Conservation (phyloP, 2,888 invertebrate species). For the Meteorus colon region DNA sequence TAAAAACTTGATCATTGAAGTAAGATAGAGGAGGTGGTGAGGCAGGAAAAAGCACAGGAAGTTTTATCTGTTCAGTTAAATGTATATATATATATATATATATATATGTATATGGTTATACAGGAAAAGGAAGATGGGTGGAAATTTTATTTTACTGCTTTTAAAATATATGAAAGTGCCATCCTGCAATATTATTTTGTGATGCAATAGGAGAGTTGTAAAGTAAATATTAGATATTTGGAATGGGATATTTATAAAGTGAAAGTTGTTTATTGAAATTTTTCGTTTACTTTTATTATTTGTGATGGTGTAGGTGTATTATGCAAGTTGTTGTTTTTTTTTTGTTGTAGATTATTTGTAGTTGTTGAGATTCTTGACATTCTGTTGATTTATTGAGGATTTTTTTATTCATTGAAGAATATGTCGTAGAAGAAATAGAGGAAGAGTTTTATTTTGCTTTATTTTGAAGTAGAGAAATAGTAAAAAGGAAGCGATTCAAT, state of each 20-base stretch:
- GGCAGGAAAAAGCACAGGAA: slow-evolving; percentile 22
- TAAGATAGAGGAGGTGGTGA: not conserved
- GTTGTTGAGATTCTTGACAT: no score
- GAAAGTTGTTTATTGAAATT: slow-evolving; percentile 31
- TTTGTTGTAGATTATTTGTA: not conserved
- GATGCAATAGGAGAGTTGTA: slow-evolving; percentile 1
- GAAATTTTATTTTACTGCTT: not conserved
- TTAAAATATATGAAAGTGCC: not conserved
- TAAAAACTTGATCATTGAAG: not conserved
- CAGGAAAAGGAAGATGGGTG: not conserved
- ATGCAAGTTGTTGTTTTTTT: not conserved
- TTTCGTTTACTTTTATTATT: not conserved
- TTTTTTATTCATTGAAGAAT: no score
- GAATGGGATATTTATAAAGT: not conserved
- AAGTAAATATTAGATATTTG: slow-evolving; percentile 1
- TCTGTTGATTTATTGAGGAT: no score
- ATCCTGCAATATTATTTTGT: slow-evolving; percentile 9
- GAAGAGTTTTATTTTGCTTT: no score
- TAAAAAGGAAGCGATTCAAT: no score
- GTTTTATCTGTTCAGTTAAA: not conserved
- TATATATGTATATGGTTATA: not conserved
- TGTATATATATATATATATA: not conserved
- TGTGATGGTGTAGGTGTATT: not conserved
- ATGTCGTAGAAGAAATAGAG: no score
- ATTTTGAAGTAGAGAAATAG: no score